Conservation (phyloP, 2,888 invertebrate species). For the Pardosa pseudoannulata region DNA sequence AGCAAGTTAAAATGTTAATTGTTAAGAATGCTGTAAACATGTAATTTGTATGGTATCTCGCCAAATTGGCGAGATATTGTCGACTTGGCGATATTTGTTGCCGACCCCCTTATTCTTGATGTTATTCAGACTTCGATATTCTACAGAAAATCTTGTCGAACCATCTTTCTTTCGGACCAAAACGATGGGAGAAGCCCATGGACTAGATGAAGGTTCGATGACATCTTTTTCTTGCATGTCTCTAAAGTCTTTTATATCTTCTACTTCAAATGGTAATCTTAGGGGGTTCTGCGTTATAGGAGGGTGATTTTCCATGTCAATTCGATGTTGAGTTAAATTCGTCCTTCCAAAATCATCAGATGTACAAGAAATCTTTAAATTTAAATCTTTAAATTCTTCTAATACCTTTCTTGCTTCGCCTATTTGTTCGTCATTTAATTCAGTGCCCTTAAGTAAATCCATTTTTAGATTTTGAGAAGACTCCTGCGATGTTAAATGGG, state of each 20-base stretch:
- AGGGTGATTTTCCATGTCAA: neutral
- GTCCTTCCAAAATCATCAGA: neutral
- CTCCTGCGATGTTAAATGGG: neutral
- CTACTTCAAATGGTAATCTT: neutral
- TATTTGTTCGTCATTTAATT: neutral
- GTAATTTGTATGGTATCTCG: too few species aligned
- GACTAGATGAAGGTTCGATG: neutral
- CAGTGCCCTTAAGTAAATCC: neutral
- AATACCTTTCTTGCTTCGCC: neutral
- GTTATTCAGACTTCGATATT: neutral
- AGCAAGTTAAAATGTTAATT: too few species aligned
- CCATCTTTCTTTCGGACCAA: constrained; percentile 7
- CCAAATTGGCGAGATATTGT: too few species aligned
- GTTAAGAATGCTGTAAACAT: too few species aligned
- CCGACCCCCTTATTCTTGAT: neutral
- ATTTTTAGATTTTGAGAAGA: neutral
- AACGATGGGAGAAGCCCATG: neutral
- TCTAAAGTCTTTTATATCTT: neutral
- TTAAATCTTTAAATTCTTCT: neutral
- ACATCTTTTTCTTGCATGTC: neutral
- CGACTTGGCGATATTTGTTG: too few species aligned
- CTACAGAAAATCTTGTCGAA: neutral
- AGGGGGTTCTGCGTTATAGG: neutral
- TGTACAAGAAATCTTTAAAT: neutral
- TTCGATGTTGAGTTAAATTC: neutral